phyloP scores from a whole-genome alignment of 2,113 vertebrate species.

The Dromiciops gliroides region DNA sequence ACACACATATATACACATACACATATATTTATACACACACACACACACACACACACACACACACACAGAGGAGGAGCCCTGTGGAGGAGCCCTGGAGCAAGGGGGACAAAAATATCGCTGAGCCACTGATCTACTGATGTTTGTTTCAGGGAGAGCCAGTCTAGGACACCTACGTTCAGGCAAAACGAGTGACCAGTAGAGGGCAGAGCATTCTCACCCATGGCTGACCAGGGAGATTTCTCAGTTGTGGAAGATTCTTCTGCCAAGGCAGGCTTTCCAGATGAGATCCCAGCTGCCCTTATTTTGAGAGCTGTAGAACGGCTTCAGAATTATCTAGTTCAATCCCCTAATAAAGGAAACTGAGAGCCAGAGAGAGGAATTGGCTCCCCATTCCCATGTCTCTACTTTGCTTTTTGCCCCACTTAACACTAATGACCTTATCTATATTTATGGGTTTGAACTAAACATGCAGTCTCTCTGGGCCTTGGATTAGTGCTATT shows the following conservation, averaged over 20 bases:
- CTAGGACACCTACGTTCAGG: neutral
- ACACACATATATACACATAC: no score
- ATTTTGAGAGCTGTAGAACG: neutral
- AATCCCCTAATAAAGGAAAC: neutral
- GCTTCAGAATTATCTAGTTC: neutral
- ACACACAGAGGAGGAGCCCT: no score
- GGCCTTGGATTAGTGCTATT: neutral
- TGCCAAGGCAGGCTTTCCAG: no score
- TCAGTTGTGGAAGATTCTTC: neutral
- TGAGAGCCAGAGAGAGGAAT: neutral
- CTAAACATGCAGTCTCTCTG: neutral
- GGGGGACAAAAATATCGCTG: neutral
- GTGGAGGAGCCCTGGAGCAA: neutral
- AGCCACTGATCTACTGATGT: neutral
- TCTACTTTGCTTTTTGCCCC: neutral
- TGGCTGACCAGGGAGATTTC: neutral
- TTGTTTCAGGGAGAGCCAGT: neutral
- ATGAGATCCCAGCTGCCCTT: neutral
- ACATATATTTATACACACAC: no score
- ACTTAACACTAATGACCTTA: neutral
- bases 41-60: no score
- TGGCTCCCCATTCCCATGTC: neutral
- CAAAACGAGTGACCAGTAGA: slow-evolving; percentile 35
- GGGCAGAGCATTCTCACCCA: neutral
- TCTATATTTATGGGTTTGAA: neutral